Percentiles rank a stretch among this genome's conserved stretches.
Conservation (phyloP, 2,113 vertebrate genomes). For the Condylura cristata region DNA sequence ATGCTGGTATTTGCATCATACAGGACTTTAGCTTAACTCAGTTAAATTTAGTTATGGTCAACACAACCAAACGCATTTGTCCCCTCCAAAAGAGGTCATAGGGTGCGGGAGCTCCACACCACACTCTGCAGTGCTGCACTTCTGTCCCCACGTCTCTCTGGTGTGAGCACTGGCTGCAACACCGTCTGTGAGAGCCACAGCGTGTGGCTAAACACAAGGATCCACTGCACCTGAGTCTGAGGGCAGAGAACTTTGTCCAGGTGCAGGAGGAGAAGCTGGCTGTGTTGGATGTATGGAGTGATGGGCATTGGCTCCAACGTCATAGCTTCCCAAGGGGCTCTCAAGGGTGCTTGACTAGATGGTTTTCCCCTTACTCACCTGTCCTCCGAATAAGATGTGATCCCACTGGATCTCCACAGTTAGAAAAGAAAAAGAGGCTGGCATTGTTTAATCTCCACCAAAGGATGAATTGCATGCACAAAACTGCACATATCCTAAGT, state of each 20-base stretch:
- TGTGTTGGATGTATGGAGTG: rapidly evolving
- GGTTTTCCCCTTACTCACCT: not conserved
- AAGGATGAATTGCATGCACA: not conserved
- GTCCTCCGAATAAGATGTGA: rapidly evolving
- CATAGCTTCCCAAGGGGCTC: not conserved
- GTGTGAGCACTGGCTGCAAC: not conserved
- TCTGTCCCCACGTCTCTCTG: rapidly evolving
- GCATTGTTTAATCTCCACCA: not conserved
- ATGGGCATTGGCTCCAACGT: not conserved
- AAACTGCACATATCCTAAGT: not conserved
- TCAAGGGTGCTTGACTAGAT: not conserved
- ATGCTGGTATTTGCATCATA: rapidly evolving
- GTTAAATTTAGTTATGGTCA: not conserved
- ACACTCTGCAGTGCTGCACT: not conserved
- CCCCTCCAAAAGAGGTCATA: not conserved
- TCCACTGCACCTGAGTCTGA: not conserved
- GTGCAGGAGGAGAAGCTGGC: not conserved
- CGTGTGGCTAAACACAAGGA: rapidly evolving
- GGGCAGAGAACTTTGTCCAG: not conserved
- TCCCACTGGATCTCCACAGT: not conserved
- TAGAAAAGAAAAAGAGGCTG: not conserved
- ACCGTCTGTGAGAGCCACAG: not conserved
- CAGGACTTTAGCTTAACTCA: not conserved
- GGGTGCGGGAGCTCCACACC: no score
- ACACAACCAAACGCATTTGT: not conserved